Percentiles rank a stretch among this genome's conserved stretches.
phyloP scores from a whole-genome alignment of 2,113 vertebrate species.

The Platichthys flesus region DNA sequence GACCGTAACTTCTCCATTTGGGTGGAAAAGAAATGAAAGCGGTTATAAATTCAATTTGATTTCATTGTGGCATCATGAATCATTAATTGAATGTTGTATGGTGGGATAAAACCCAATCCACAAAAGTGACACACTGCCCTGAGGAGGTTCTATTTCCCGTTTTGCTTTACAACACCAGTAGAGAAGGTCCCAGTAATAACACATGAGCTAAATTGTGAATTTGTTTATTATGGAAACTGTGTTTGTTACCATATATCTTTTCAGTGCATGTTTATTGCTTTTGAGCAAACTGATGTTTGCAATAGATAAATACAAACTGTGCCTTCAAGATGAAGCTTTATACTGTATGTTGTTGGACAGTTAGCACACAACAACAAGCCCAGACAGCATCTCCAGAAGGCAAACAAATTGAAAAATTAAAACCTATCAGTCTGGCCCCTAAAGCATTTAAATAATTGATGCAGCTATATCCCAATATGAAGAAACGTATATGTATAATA shows the following conservation, averaged over 20 bases:
- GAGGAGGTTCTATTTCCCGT: background rate
- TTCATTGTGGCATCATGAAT: slow-evolving; percentile 53
- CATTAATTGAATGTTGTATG: slow-evolving; percentile 8
- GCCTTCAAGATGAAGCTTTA: slow-evolving; percentile 12
- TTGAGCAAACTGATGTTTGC: slow-evolving; percentile 18
- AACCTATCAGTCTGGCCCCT: slow-evolving; percentile 27
- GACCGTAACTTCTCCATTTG: slow-evolving; percentile 14
- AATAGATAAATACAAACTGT: slow-evolving; percentile 32
- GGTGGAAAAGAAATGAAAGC: background rate
- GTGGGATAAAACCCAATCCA: background rate
- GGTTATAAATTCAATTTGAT: slow-evolving; percentile 36
- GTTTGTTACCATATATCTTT: slow-evolving; percentile 24
- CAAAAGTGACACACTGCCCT: slow-evolving; percentile 9
- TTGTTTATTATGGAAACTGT: background rate
- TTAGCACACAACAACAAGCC: slow-evolving; percentile 23
- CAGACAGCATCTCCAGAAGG: slow-evolving; percentile 10
- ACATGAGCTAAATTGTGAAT: slow-evolving; percentile 18
- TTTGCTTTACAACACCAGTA: background rate
- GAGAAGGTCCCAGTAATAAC: slow-evolving; percentile 16
- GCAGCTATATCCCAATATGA: slow-evolving; percentile 35
- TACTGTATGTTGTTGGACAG: slow-evolving; percentile 19
- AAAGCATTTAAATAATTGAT: slow-evolving; percentile 60
- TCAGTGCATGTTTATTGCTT: slow-evolving; percentile 20
- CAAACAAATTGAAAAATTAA: slow-evolving; percentile 50
- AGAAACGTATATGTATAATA: slow-evolving; percentile 32